A percentile compares a stretch with the other conserved stretches of the same genome.
Evolutionary conservation across 2,797 vertebrate genomes (phyloP).

Genomic region (Centropyge bicolor): DNA sequence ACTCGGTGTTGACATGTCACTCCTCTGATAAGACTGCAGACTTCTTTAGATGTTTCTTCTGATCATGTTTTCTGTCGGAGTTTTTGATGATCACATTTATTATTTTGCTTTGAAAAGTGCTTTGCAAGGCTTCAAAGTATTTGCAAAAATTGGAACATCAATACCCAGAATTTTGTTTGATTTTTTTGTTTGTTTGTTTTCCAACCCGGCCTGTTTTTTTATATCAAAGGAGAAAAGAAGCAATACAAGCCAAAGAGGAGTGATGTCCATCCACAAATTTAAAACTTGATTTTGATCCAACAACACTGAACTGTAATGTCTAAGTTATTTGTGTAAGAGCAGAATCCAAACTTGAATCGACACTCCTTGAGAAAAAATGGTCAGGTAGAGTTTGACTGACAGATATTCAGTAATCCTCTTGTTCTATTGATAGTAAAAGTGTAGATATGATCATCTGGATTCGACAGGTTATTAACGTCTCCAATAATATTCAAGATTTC

Average conservation of each 20-base stretch:
- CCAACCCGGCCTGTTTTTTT: too few relatives aligned
- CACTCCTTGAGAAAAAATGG: background rate
- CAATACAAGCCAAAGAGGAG: too few relatives aligned
- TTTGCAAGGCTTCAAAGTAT: background rate
- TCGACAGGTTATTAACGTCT: too few relatives aligned
- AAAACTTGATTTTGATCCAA: background rate
- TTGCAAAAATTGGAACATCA: background rate
- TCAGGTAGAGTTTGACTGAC: background rate
- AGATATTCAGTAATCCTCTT: too few relatives aligned
- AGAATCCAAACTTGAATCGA: background rate
- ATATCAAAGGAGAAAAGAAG: too few relatives aligned
- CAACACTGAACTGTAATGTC: background rate
- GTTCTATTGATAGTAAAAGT: too few relatives aligned
- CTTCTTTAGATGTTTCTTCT: background rate
- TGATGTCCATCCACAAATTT: too few relatives aligned
- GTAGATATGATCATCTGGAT: too few relatives aligned
- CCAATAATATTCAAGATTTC: too few relatives aligned
- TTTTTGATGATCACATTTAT: background rate
- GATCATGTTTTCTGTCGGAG: background rate
- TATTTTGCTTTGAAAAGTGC: background rate
- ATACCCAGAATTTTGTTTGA: too few relatives aligned
- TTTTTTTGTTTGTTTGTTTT: too few relatives aligned
- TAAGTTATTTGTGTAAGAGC: too few relatives aligned
- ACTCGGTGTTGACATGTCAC: background rate
- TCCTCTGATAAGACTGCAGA: background rate